Conservation (phyloP, 1,140 invertebrate species). For the Lordiphosa collinella region DNA sequence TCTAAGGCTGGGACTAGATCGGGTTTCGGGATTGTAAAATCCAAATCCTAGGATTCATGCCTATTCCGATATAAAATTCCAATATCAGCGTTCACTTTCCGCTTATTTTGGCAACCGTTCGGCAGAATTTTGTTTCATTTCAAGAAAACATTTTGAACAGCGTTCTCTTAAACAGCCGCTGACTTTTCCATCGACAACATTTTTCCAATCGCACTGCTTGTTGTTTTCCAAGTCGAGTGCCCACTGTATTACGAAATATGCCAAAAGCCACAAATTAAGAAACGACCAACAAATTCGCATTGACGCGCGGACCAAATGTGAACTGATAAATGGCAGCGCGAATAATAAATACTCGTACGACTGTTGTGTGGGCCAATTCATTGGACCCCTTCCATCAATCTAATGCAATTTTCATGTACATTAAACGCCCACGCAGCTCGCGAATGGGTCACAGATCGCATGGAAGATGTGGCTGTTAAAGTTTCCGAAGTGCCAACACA, state of each 20-base stretch:
- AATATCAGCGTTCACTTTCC: too few species aligned
- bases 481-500: neutral
- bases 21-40: too few species aligned
- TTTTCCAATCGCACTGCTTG: too few species aligned
- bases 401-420: slow-evolving; percentile 13
- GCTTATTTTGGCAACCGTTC: too few species aligned
- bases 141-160: too few species aligned
- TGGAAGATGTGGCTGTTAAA: slow-evolving; percentile 8
- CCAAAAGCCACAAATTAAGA: slow-evolving; percentile 8
- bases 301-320: slow-evolving; percentile 4
- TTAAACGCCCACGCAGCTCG: slow-evolving; percentile 8
- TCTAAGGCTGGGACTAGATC: too few species aligned
- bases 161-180: too few species aligned
- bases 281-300: slow-evolving; percentile 11
- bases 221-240: neutral
- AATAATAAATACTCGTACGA: slow-evolving; percentile 10
- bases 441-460: slow-evolving; percentile 2
- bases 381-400: neutral
- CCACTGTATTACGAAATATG: slow-evolving; percentile 4
- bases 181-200: too few species aligned
- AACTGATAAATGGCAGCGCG: slow-evolving; percentile 10
- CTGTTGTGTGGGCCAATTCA: neutral
- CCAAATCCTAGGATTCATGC: too few species aligned
- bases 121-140: too few species aligned
- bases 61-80: too few species aligned